Conservation (phyloP, 2,113 vertebrate genomes). For the Dromaius novaehollandiae region DNA sequence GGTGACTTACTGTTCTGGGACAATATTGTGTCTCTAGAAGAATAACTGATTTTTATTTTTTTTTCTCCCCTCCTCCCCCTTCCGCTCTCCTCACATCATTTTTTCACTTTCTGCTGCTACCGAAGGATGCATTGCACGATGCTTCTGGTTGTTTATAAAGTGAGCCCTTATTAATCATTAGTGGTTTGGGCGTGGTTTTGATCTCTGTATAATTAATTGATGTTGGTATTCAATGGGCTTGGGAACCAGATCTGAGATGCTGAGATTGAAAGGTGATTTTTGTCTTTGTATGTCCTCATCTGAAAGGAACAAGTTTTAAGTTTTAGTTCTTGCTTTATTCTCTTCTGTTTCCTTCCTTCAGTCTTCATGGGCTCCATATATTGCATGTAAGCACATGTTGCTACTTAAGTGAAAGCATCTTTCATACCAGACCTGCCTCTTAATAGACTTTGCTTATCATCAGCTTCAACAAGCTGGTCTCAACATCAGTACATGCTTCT, state of each 20-base stretch:
- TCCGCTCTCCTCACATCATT: background rate
- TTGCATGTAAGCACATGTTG: conserved; percentile 44
- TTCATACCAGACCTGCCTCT: conserved; percentile 69
- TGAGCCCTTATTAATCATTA: conserved; percentile 39
- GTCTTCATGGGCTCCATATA: conserved; percentile 17
- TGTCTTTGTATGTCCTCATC: background rate
- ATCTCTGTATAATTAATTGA: conserved; percentile 30
- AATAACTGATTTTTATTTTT: background rate
- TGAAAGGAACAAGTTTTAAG: background rate
- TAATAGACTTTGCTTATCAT: background rate
- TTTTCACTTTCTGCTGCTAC: conserved; percentile 39
- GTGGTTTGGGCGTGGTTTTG: conserved; percentile 47
- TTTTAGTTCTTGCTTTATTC: background rate
- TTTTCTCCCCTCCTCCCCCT: background rate
- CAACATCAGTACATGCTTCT: conserved; percentile 67
- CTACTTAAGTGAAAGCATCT: conserved; percentile 19
- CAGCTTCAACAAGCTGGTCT: conserved; percentile 50
- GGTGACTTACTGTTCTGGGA: conserved; percentile 17
- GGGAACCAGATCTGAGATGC: background rate
- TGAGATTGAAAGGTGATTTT: conserved; percentile 48
- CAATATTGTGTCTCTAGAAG: background rate
- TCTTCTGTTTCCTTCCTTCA: background rate
- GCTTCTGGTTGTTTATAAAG: conserved; percentile 48
- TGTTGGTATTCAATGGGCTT: conserved; percentile 17
- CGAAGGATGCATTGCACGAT: conserved; percentile 48